phyloP scores from a whole-genome alignment of 2,797 vertebrate genomes.

The Sebastes itinus region DNA sequence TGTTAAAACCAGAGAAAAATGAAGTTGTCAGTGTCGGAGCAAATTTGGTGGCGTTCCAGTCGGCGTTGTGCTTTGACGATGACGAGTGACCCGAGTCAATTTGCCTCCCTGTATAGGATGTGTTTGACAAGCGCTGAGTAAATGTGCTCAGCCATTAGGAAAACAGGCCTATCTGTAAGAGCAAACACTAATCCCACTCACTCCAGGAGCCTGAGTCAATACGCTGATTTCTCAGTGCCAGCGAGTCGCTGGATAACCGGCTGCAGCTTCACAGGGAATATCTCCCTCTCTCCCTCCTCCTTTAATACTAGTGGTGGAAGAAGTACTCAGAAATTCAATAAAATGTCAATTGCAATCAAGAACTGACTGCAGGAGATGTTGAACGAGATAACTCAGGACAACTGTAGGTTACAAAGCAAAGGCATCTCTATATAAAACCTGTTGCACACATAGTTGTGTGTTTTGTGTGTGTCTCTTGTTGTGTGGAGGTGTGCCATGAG shows the following conservation, averaged over 20 bases:
- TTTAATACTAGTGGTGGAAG: background rate
- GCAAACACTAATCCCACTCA: slow-evolving; percentile 77
- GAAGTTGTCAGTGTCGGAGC: background rate
- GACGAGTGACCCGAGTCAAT: slow-evolving; percentile 56
- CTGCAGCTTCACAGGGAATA: background rate
- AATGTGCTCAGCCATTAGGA: slow-evolving; percentile 74
- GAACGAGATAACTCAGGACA: background rate
- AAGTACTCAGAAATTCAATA: background rate
- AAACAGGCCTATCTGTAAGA: slow-evolving; percentile 76
- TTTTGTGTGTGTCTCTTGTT: slow-evolving; percentile 15
- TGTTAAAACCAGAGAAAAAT: background rate
- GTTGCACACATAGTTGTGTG: background rate
- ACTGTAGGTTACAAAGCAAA: slow-evolving; percentile 10
- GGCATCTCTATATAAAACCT: background rate
- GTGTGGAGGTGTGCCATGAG: slow-evolving; percentile 40
- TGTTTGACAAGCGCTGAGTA: slow-evolving; percentile 78
- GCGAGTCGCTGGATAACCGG: slow-evolving; percentile 25
- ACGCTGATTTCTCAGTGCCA: slow-evolving; percentile 45
- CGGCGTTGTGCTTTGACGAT: slow-evolving; percentile 20
- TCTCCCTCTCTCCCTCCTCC: background rate
- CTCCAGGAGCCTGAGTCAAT: slow-evolving; percentile 71
- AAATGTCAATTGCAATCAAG: background rate
- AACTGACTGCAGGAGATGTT: background rate
- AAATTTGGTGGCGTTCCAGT: slow-evolving; percentile 23
- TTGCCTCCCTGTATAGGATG: slow-evolving; percentile 61